A percentile compares a stretch with the other conserved stretches of the same genome.
These are phyloP conservation scores for Maylandia zebra DNA, from an alignment of 2,113 vertebrate genomes.

Conservation along the genomic window DNA sequence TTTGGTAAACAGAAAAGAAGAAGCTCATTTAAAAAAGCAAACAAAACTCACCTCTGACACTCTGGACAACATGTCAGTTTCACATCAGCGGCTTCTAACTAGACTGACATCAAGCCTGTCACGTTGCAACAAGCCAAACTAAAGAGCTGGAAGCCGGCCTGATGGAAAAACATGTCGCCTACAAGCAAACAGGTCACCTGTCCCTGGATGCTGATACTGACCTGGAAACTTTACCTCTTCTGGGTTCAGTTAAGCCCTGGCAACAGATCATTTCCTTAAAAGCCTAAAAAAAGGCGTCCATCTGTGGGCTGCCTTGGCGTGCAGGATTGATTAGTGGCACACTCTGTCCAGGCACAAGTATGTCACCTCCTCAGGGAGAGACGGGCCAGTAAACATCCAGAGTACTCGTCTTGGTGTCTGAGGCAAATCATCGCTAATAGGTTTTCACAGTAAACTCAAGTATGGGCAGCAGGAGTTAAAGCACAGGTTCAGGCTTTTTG, in stretches of 20 bases:
- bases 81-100: not conserved
- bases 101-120: not conserved
- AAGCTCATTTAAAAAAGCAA: not conserved
- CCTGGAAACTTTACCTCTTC: conserved; percentile 24
- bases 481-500: not conserved
- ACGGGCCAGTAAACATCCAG: conserved; percentile 18
- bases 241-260: not conserved
- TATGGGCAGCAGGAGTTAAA: not conserved
- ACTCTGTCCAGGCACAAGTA: conserved; percentile 40
- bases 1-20: not conserved
- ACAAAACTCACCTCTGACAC: not conserved
- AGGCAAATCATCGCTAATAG: conserved; percentile 25
- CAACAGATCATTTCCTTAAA: conserved; percentile 33
- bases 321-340: conserved; percentile 45
- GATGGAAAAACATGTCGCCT: not conserved
- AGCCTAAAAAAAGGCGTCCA: conserved; percentile 26
- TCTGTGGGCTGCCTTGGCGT: not conserved
- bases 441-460: conserved; percentile 20
- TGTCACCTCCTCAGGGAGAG: conserved; percentile 46
- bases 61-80: not conserved
- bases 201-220: not conserved
- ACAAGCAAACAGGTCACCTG: conserved; percentile 21
- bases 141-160: not conserved
- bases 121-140: not conserved
- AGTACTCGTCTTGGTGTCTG: conserved; percentile 9